phyloP scores from a whole-genome alignment of 1,140 invertebrate genomes.

The Bombus soroeensis region DNA sequence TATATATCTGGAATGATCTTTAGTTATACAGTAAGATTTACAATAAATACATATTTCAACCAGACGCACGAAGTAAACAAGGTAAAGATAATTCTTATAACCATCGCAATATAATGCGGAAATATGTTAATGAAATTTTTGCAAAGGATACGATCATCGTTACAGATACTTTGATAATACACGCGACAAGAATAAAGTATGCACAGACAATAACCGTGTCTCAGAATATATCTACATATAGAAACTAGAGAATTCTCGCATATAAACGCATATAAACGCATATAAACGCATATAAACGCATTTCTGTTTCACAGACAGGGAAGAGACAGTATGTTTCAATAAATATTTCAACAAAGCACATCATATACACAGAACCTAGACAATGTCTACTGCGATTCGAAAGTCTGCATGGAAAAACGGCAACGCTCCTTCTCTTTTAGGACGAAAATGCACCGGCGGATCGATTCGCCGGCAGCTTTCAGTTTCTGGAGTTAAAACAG shows the following conservation, averaged over 20 bases:
- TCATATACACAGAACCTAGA: neutral
- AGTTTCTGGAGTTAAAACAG: slow-evolving; percentile 5
- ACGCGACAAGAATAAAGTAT: neutral
- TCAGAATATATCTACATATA: neutral
- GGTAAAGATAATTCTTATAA: too few species aligned
- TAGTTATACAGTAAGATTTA: too few species aligned
- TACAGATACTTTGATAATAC: neutral
- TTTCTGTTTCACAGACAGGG: neutral
- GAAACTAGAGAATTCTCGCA: neutral
- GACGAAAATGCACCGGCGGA: neutral
- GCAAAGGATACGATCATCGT: neutral
- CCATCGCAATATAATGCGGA: too few species aligned
- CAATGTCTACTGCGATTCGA: neutral
- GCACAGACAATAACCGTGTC: neutral
- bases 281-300: too few species aligned
- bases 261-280: neutral
- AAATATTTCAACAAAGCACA: neutral
- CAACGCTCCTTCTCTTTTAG: neutral
- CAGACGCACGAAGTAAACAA: too few species aligned
- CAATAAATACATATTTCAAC: too few species aligned
- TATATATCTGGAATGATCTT: too few species aligned
- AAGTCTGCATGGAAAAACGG: neutral
- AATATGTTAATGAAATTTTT: neutral
- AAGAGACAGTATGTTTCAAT: too few species aligned
- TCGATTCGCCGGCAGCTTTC: slow-evolving; percentile 12